phyloP scores from a whole-genome alignment of 2,797 vertebrate species.

The Bradypus variegatus region DNA sequence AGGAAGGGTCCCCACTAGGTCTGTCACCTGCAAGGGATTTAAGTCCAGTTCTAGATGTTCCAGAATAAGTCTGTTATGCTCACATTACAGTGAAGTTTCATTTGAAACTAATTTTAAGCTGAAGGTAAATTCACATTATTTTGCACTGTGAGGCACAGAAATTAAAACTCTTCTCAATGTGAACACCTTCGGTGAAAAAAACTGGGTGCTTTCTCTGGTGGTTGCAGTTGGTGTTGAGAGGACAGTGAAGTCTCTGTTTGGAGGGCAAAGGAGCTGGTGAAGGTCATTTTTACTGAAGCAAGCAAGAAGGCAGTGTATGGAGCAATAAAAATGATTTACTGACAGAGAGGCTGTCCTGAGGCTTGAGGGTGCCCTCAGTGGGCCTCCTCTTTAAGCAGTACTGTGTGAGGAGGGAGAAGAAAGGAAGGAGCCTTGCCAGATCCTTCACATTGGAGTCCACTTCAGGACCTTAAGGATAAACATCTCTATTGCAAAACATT shows the following conservation, averaged over 20 bases:
- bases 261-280: constrained; percentile 59
- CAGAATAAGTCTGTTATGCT: constrained; percentile 56
- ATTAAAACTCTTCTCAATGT: not conserved
- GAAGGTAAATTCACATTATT: constrained; percentile 63
- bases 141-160: not conserved
- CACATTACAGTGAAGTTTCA: constrained; percentile 55
- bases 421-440: constrained; percentile 51
- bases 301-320: constrained; percentile 67
- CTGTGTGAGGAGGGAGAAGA: constrained; percentile 58
- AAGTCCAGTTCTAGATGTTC: constrained; percentile 65
- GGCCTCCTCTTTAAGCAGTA: constrained; percentile 69
- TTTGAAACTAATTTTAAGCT: constrained; percentile 57
- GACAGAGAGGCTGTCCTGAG: constrained; percentile 56
- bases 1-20: not conserved
- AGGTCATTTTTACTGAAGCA: constrained; percentile 54
- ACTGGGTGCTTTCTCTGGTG: not conserved
- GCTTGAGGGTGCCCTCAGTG: constrained; percentile 61
- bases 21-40: constrained; percentile 45
- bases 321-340: constrained; percentile 58
- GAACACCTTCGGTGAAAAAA: constrained; percentile 9
- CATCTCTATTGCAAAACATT: constrained; percentile 74
- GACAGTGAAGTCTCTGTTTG: constrained; percentile 19
- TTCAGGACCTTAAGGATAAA: constrained; percentile 78
- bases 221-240: not conserved
- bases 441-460: constrained; percentile 67